A percentile compares a stretch with the other conserved stretches of the same genome.
These are phyloP conservation scores for Galaxias olidus DNA, from an alignment of 2,797 vertebrate species.

Conservation along the genomic window DNA sequence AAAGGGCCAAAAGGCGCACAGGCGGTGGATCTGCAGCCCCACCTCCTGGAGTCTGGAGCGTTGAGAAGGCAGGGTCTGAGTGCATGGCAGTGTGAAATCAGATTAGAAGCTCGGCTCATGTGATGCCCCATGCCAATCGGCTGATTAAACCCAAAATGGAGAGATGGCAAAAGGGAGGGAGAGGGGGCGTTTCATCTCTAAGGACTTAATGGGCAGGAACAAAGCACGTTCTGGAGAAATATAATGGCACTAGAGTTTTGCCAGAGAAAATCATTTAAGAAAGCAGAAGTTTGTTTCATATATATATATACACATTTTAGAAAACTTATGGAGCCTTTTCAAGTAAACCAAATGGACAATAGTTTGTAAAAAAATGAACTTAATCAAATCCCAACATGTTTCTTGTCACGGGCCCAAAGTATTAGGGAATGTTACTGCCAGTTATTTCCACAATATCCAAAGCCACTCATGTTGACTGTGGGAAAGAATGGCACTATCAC, in stretches of 20 bases:
- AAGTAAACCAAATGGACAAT: no score
- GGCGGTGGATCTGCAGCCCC: conserved; percentile 18
- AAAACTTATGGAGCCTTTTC: no score
- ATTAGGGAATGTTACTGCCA: no score
- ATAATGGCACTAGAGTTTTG: background rate
- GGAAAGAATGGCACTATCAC: no score
- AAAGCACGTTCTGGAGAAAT: conserved; percentile 17
- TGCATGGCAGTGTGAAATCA: conserved; percentile 76
- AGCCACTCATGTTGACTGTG: no score
- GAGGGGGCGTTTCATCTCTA: conserved; percentile 34
- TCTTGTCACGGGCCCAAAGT: no score
- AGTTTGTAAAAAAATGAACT: no score
- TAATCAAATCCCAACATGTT: no score
- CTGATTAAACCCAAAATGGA: conserved; percentile 74
- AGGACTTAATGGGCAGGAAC: conserved; percentile 11
- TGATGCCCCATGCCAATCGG: conserved; percentile 71
- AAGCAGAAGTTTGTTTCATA: no score
- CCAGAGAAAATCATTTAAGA: background rate
- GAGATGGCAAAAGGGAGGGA: conserved; percentile 22
- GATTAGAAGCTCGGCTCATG: conserved; percentile 75
- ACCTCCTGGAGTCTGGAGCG: conserved; percentile 59
- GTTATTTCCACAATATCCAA: no score
- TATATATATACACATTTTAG: no score
- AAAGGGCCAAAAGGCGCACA: conserved; percentile 10
- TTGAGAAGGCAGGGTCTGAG: conserved; percentile 58